Percentiles rank a stretch among this genome's conserved stretches.
Evolutionary conservation across 1,140 invertebrate genomes (phyloP).

Genomic region (Drosophila mauritiana): DNA sequence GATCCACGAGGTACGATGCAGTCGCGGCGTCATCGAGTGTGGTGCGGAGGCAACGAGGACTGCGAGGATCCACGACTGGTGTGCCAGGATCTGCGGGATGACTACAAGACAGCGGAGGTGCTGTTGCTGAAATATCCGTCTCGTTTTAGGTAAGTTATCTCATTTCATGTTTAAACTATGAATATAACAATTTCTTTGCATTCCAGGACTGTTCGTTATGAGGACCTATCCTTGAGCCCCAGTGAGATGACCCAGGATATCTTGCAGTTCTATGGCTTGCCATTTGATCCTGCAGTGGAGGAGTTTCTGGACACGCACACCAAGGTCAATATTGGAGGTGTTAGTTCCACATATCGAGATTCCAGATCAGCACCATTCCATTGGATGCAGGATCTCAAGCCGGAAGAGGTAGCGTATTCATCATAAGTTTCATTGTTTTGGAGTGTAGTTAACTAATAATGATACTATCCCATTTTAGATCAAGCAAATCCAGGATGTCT

Average conservation of each 20-base stretch:
- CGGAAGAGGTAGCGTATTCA: slow-evolving; percentile 86
- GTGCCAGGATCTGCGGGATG: slow-evolving; percentile 92
- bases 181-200: not conserved
- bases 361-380: slow-evolving; percentile 93
- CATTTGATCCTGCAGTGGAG: slow-evolving; percentile 89
- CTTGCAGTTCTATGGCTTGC: slow-evolving; percentile 91
- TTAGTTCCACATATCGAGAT: slow-evolving; percentile 93
- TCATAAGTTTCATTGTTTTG: not conserved
- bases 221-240: slow-evolving; percentile 92
- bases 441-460: not conserved
- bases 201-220: slow-evolving; percentile 91
- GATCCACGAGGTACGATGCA: slow-evolving; percentile 95
- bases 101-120: slow-evolving; percentile 90
- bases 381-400: slow-evolving; percentile 91
- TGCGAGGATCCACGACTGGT: slow-evolving; percentile 91
- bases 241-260: slow-evolving; percentile 89
- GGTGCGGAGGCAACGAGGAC: slow-evolving; percentile 93
- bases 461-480: slow-evolving; percentile 47
- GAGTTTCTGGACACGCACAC: slow-evolving; percentile 93
- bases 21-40: slow-evolving; percentile 92
- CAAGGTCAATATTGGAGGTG: slow-evolving; percentile 90
- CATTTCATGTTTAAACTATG: no score
- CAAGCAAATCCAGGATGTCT: slow-evolving; percentile 87
- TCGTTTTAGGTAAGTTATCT: slow-evolving; percentile 88
- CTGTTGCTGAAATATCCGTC: slow-evolving; percentile 89